phyloP scores from a whole-genome alignment of 1,140 invertebrate species.

The Venustaconcha ellipsiformis region DNA sequence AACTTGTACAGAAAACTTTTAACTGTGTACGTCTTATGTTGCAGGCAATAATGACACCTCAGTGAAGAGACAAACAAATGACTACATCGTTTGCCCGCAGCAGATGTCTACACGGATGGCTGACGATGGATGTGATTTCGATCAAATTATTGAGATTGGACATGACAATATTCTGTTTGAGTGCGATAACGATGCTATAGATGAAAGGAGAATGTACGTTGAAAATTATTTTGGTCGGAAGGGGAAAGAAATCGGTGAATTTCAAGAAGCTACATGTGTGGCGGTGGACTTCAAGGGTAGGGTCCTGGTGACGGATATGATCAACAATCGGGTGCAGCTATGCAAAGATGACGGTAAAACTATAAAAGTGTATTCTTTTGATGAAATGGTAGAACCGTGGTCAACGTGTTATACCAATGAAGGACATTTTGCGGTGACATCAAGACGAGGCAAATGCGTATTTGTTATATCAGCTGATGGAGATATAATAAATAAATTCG shows the following conservation, averaged over 20 bases:
- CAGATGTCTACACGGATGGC: too few relatives aligned
- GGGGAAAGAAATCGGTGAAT: conserved; percentile 29
- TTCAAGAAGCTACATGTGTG: conserved; percentile 39
- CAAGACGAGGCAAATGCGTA: conserved; percentile 26
- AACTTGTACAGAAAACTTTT: too few relatives aligned
- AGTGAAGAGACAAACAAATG: too few relatives aligned
- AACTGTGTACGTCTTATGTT: too few relatives aligned
- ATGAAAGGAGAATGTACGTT: neutral
- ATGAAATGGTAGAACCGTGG: conserved; percentile 33
- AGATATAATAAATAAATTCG: conserved; percentile 15
- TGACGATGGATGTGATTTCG: too few relatives aligned
- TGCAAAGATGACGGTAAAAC: conserved; percentile 7
- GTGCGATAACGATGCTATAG: too few relatives aligned
- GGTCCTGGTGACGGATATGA: conserved; percentile 39
- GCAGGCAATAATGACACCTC: too few relatives aligned
- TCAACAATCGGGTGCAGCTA: conserved; percentile 38
- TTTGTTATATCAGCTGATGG: conserved; percentile 25
- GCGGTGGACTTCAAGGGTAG: conserved; percentile 7
- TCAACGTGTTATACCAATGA: conserved; percentile 14
- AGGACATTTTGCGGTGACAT: conserved; percentile 33
- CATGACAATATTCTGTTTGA: too few relatives aligned
- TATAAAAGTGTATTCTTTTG: conserved; percentile 4
- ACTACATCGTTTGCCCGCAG: too few relatives aligned
- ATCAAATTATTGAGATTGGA: too few relatives aligned
- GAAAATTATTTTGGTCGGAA: conserved; percentile 25